Base-by-base conservation (phyloP, 2,113 vertebrate genomes). In the Leptobrachium leishanense region DNA sequence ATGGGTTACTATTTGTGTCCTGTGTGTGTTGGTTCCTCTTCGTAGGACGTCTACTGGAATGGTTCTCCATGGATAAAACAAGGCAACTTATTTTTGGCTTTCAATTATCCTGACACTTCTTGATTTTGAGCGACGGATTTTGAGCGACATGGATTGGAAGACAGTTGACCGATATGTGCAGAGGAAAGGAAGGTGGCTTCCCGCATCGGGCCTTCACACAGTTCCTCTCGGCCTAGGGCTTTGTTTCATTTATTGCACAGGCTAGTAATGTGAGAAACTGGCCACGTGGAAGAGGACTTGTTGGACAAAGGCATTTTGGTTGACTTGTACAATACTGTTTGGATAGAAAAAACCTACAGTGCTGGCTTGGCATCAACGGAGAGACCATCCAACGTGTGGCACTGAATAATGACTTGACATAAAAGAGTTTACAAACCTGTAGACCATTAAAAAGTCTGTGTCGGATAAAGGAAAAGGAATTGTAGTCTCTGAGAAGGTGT, bases 391-490 rank as follows among this genome's bases (percentile, higher is more conserved):
- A 5, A 70, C 43, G n/a, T 44, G 31, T 20, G 59, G 41, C 39
- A 6, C 44, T 43, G 10, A 50, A 43, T 31, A 73, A 50, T 64
- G 10, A 31, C 20, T 31, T 31, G 20, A 31, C 20, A 31, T 31
- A 31, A 31, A 69, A 12, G 59, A 62, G 53, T 41, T 72, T 42
- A 40, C 11, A 59, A 46, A 81, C 64, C 78, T 74, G 78, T 81
- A 81, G 78, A 81, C 78, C 72, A 39, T 68, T 6, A 42, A 59
- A 66, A 59, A 66, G 71, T 81, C 78, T 67, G 78, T 74, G 78
- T 81, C 78, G n/a, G 31, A 74, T 42, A 68, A 72, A 72, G n/a
- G 31, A 74, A 43, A 68, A 72, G 54, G n/a, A 74, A 74, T 46
- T 42, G 43, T n/a, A 72, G 63, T 79, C 68, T 77, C 55, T 76